Conservation (phyloP, 2,888 invertebrate genomes). For the Thera obeliscata region DNA sequence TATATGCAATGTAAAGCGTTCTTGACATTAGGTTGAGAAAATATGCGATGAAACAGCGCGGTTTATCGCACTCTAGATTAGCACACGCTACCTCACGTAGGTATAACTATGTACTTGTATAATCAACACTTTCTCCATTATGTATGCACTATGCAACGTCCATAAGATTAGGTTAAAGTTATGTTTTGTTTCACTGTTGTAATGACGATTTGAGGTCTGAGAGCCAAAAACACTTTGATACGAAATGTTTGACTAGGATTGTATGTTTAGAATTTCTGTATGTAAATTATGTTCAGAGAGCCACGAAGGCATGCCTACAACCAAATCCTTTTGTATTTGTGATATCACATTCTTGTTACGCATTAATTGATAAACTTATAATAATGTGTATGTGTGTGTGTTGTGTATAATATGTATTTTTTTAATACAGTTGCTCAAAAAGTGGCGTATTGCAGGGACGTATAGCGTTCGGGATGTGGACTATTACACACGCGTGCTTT, state of each 20-base stretch:
- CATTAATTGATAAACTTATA: too few species aligned
- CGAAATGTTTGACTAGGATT: background rate
- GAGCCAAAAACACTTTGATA: background rate
- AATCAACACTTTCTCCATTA: conserved; percentile 41
- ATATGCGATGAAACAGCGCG: conserved; percentile 6
- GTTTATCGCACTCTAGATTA: conserved; percentile 24
- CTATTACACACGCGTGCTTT: too few species aligned
- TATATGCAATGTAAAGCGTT: background rate
- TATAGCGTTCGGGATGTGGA: too few species aligned
- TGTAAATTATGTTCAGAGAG: background rate
- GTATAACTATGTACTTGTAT: conserved; percentile 8
- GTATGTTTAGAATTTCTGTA: background rate
- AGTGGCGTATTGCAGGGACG: too few species aligned
- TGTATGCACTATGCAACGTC: conserved; percentile 31
- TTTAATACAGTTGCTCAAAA: too few species aligned
- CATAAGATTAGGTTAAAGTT: conserved; percentile 35
- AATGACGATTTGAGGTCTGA: conserved; percentile 2
- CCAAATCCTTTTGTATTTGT: background rate
- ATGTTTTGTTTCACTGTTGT: conserved; percentile 29
- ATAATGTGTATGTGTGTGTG: too few species aligned
- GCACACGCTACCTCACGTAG: conserved; percentile 28
- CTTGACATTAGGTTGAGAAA: conserved; percentile 12
- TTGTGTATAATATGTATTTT: too few species aligned
- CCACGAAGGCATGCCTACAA: background rate
- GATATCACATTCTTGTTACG: background rate